Evolutionary conservation across 1,140 invertebrate genomes (phyloP).

Genomic region (Lucilia cuprina): DNA sequence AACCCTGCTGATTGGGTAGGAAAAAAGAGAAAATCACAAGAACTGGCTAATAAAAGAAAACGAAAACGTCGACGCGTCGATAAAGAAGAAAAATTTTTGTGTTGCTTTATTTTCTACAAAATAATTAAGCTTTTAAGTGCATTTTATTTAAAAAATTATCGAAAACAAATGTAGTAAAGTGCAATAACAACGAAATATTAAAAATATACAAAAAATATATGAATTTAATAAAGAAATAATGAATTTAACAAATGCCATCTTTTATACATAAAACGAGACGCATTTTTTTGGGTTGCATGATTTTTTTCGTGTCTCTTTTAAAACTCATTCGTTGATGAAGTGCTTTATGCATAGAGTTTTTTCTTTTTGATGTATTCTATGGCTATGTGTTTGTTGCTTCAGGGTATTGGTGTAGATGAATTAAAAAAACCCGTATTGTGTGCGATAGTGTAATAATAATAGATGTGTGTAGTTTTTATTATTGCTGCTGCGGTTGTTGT

Average conservation of each 20-base stretch:
- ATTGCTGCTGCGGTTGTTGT: too few relatives aligned
- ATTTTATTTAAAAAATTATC: slow-evolving; percentile 11
- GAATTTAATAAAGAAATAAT: background rate
- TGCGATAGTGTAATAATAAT: background rate
- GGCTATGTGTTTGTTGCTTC: background rate
- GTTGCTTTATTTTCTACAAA: slow-evolving; percentile 6
- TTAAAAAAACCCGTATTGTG: background rate
- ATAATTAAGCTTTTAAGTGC: slow-evolving; percentile 18
- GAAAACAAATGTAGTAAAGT: slow-evolving; percentile 28
- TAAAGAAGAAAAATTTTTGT: slow-evolving; percentile 4
- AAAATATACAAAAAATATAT: background rate
- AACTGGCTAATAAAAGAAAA: background rate
- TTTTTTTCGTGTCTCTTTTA: too few relatives aligned
- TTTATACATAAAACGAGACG: background rate
- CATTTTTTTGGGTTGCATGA: slow-evolving; percentile 17
- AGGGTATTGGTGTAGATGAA: background rate
- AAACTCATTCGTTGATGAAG: too few relatives aligned
- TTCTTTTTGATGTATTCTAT: background rate
- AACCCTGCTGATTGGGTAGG: too few relatives aligned
- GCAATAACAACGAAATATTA: background rate
- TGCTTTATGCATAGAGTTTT: too few relatives aligned
- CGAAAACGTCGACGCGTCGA: slow-evolving; percentile 16
- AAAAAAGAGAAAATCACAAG: too few relatives aligned
- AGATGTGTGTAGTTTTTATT: slow-evolving; percentile 4
- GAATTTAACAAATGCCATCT: background rate